These are phyloP conservation scores for Adelosebastes latens DNA, from an alignment of 2,797 vertebrate genomes.

Conservation along the genomic window DNA sequence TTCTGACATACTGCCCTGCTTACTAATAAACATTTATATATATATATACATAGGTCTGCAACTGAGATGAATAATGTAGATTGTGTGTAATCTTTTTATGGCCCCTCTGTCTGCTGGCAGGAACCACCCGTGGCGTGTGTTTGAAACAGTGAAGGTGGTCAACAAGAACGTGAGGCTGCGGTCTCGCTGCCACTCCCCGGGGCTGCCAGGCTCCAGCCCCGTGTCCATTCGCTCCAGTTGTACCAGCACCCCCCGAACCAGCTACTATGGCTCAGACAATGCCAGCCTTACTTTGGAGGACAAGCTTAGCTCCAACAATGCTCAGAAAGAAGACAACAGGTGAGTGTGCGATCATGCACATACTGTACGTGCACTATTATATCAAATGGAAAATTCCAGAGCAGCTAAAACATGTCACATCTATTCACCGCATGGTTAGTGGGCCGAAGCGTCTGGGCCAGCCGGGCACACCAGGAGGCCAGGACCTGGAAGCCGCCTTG, in stretches of 20 bases:
- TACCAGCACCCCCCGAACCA: slow-evolving; percentile 81
- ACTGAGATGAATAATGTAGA: background rate
- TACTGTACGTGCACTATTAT: background rate
- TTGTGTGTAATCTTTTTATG: background rate
- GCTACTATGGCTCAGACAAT: slow-evolving; percentile 78
- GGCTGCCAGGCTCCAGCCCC: slow-evolving; percentile 78
- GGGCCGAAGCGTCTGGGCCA: slow-evolving; percentile 79
- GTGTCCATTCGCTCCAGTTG: slow-evolving; percentile 78
- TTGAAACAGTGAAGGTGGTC: slow-evolving; percentile 86
- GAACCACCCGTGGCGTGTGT: slow-evolving; percentile 85
- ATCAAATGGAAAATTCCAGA: background rate
- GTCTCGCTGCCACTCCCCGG: slow-evolving; percentile 83
- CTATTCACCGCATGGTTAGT: slow-evolving; percentile 20
- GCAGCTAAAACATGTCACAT: background rate
- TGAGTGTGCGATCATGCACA: slow-evolving; percentile 9
- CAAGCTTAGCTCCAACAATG: slow-evolving; percentile 42
- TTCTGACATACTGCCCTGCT: background rate
- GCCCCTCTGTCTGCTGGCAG: slow-evolving; percentile 50
- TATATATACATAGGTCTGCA: background rate
- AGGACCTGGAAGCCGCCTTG: slow-evolving; percentile 87
- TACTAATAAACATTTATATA: background rate
- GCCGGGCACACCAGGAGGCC: slow-evolving; percentile 83
- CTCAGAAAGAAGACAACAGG: slow-evolving; percentile 69
- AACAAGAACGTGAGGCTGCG: slow-evolving; percentile 82
- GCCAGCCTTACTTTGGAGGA: slow-evolving; percentile 79